A percentile compares a stretch with the other conserved stretches of the same genome.
phyloP scores from a whole-genome alignment of 2,797 vertebrate genomes.

The Myoxocephalus aenaeus region DNA sequence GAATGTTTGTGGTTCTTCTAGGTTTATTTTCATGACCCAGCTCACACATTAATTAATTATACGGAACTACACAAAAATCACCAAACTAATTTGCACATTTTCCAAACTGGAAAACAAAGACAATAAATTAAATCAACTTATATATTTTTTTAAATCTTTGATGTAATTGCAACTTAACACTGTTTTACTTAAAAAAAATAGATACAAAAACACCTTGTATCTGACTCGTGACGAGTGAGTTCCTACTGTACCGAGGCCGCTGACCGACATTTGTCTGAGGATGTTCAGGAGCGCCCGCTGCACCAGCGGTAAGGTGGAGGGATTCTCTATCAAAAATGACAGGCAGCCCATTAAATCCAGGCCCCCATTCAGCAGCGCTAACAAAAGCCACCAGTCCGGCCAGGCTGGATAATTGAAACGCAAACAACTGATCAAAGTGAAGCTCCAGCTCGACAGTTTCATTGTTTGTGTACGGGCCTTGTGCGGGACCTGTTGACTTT shows the following conservation, averaged over 20 bases:
- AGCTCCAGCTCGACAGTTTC: constrained; percentile 73
- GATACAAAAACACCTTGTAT: not conserved
- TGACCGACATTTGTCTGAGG: not conserved
- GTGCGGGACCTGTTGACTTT: constrained; percentile 84
- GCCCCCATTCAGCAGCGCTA: constrained; percentile 42
- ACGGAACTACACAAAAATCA: not conserved
- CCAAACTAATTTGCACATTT: not conserved
- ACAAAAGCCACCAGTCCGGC: constrained; percentile 59
- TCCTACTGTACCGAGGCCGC: not conserved
- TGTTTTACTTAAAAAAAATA: not conserved
- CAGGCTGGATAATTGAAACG: constrained; percentile 74
- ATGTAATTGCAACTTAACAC: not conserved
- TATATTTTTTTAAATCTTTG: not conserved
- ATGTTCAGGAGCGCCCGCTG: constrained; percentile 1
- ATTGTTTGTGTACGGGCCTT: constrained; percentile 80
- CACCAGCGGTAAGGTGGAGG: constrained; percentile 21
- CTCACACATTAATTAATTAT: not conserved
- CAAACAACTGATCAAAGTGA: constrained; percentile 82
- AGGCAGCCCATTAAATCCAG: constrained; percentile 59
- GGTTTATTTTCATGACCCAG: not conserved
- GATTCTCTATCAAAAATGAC: constrained; percentile 54
- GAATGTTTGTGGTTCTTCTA: not conserved
- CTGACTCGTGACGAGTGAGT: not conserved
- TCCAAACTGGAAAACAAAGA: not conserved
- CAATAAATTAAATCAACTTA: not conserved